phyloP scores from a whole-genome alignment of 2,888 invertebrate species.

The Tenthredo distinguenda region DNA sequence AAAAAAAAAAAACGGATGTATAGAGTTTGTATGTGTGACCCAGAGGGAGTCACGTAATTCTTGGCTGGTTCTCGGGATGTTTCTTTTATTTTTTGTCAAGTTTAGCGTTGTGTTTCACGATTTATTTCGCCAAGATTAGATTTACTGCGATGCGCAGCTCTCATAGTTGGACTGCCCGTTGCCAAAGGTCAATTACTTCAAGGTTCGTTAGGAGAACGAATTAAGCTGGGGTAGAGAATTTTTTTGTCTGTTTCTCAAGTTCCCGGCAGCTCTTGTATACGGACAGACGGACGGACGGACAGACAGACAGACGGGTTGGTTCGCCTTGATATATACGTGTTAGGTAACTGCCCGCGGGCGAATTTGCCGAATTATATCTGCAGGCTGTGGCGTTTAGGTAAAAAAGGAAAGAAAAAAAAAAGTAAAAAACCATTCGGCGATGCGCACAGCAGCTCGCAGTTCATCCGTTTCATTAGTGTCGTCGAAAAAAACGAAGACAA shows the following conservation, averaged over 20 bases:
- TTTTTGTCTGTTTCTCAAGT: slow-evolving; percentile 29
- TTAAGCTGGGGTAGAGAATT: slow-evolving; percentile 26
- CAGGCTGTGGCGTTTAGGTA: slow-evolving; percentile 7
- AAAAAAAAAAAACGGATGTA: neutral
- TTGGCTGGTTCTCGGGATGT: slow-evolving; percentile 29
- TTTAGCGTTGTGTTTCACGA: slow-evolving; percentile 42
- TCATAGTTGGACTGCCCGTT: slow-evolving; percentile 6
- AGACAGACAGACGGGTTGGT: neutral
- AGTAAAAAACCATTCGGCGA: neutral
- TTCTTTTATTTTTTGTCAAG: slow-evolving; percentile 23
- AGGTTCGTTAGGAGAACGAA: slow-evolving; percentile 43
- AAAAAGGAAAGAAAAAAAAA: neutral
- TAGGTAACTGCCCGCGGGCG: slow-evolving; percentile 34
- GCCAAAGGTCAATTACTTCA: slow-evolving; percentile 47
- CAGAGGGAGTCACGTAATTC: slow-evolving; percentile 35
- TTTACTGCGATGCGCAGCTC: slow-evolving; percentile 28
- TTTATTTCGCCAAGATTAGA: slow-evolving; percentile 39
- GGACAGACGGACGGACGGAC: neutral
- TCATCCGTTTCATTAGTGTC: slow-evolving; percentile 30
- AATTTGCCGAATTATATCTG: slow-evolving; percentile 27
- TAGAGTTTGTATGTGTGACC: neutral
- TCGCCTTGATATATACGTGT: slow-evolving; percentile 21
- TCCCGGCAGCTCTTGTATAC: neutral
- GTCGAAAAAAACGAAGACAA: neutral
- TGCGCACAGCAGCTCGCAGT: neutral